Evolutionary conservation across 2,113 vertebrate genomes (phyloP).

Genomic region (Tyrannus savana): DNA sequence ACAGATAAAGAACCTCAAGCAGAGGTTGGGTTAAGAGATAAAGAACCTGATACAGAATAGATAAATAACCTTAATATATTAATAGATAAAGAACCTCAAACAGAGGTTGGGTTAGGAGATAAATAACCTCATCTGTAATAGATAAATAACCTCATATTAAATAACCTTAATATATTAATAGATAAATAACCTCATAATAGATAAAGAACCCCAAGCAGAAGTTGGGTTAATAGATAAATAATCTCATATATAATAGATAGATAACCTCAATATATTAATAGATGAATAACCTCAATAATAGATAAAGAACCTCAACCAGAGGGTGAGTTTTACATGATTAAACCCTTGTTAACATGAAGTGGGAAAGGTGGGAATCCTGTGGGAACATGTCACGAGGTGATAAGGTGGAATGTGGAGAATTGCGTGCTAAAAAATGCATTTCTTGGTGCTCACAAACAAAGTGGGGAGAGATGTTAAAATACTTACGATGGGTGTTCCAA

Average conservation of each 20-base stretch:
- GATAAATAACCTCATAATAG: background rate
- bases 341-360: rapidly evolving
- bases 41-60: background rate
- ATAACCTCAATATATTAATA: background rate
- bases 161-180: background rate
- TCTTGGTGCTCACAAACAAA: background rate
- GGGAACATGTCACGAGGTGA: rapidly evolving
- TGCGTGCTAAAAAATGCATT: background rate
- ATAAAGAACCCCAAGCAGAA: background rate
- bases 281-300: rapidly evolving
- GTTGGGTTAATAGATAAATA: background rate
- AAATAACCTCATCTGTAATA: background rate
- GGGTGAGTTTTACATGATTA: background rate
- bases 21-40: background rate
- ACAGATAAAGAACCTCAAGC: background rate
- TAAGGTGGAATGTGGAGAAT: background rate
- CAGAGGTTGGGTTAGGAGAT: background rate
- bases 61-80: background rate
- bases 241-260: background rate
- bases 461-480: background rate
- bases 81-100: background rate
- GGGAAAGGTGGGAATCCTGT: background rate
- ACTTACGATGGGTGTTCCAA: constrained; percentile 93
- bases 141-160: background rate
- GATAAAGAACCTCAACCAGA: rapidly evolving